Base-by-base conservation (phyloP, 1,140 invertebrate species). In the Neotoxoptera formosana region DNA sequence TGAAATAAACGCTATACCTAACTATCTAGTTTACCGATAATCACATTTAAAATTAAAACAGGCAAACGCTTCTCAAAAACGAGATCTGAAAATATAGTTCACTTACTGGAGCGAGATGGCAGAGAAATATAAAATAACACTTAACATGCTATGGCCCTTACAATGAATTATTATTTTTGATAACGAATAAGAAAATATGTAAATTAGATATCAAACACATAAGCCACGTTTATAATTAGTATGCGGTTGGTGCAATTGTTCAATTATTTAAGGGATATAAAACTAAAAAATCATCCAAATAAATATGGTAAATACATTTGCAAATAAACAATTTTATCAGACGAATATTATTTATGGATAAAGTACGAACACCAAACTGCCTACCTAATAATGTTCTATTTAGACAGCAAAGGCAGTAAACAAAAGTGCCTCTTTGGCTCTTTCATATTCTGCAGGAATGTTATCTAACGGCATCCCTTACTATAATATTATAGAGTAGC, bases 71-170 rank as follows among this genome's bases (percentile, higher is more conserved):
- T 20, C n/a, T 17, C 14, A 76, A 30, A n/a, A 76, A 76, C n/a
- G 1, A 76, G 1, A 76, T 20, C 6, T 34, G 1, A n/a, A 76
- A 0, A 76, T n/a, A 76, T 76, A n/a, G 11, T 67, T 14, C 30
- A 67, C 11, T 67, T n/a, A 4, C 30, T 67, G 30, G 2, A 67
- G 1, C 14, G 30, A n/a, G 25, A 17, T 67, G 0, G 14, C 4
- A 20, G 60, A 76, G 60, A 0, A 51, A 51, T 17, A 25, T n/a
- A 67, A n/a, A n/a, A 67, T 67, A n/a, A 14, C 11, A 67, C 3
- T 67, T 14, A 14, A 14, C 4, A 2, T 0, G 4, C 0, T 14
- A 14, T 4, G 9, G 2, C 11, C 0, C 14, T 60, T 14, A 60
- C 56, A 30, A 30, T 30, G 30, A 60, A 60, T 60, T 0, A 30